Evolutionary conservation across 2,888 invertebrate genomes (phyloP).

Genomic region (Myathropa florea): DNA sequence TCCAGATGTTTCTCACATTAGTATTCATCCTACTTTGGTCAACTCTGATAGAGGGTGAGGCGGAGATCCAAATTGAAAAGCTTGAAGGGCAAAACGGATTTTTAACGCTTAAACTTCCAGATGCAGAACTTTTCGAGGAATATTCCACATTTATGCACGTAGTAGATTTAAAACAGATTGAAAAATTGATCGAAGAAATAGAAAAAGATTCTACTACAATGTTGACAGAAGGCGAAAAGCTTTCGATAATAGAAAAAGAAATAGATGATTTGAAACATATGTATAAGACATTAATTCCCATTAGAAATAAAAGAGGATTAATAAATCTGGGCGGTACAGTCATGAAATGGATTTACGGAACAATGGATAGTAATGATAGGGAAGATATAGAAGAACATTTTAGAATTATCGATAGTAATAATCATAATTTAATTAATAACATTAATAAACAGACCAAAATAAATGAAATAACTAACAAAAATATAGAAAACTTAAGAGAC

Average conservation of each 20-base stretch:
- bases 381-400: constrained; percentile 19
- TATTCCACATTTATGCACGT: too few species aligned
- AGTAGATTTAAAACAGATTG: too few species aligned
- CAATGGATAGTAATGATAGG: constrained; percentile 14
- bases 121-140: neutral
- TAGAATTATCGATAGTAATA: constrained; percentile 12
- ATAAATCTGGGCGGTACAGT: constrained; percentile 22
- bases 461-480: neutral
- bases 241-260: neutral
- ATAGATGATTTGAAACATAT: neutral
- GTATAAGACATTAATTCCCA: neutral
- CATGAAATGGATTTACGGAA: constrained; percentile 34
- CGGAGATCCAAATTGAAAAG: too few species aligned
- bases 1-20: too few species aligned
- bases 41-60: too few species aligned
- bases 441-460: neutral
- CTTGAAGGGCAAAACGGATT: too few species aligned
- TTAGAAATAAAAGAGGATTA: constrained; percentile 8
- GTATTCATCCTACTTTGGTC: neutral
- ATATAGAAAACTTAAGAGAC: neutral
- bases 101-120: neutral
- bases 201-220: neutral
- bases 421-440: constrained; percentile 24
- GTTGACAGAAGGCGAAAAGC: neutral
- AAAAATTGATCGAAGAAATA: neutral